These are phyloP conservation scores for Malthinus seriepunctatus DNA, from an alignment of 2,888 invertebrate genomes.

Conservation along the genomic window DNA sequence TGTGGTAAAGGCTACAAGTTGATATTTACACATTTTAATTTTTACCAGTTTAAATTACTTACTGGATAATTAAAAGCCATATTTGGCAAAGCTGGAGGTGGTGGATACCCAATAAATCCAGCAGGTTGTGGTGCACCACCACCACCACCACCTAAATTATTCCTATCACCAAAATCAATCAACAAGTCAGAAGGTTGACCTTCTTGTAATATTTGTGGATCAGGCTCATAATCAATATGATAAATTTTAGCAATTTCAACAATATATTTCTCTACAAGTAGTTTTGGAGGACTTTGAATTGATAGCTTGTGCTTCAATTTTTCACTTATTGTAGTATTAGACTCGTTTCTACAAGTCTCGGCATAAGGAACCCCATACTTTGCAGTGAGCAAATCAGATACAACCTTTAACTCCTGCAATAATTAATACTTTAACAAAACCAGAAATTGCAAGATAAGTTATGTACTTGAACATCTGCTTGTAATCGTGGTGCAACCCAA, in stretches of 20 bases:
- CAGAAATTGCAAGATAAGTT: background rate
- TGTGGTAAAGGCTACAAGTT: slow-evolving; percentile 18
- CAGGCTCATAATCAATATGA: slow-evolving; percentile 93
- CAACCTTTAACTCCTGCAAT: slow-evolving; percentile 68
- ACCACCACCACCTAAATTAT: slow-evolving; percentile 61
- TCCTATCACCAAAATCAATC: slow-evolving; percentile 67
- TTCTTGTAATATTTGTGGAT: slow-evolving; percentile 86
- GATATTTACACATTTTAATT: background rate
- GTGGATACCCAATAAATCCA: slow-evolving; percentile 83
- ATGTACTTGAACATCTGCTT: slow-evolving; percentile 75
- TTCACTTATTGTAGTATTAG: slow-evolving; percentile 80
- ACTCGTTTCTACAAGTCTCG: slow-evolving; percentile 83
- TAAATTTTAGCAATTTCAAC: slow-evolving; percentile 97
- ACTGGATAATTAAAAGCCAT: slow-evolving; percentile 72
- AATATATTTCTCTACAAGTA: slow-evolving; percentile 91
- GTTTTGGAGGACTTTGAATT: slow-evolving; percentile 92
- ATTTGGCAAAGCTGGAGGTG: slow-evolving; percentile 66
- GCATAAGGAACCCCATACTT: slow-evolving; percentile 96
- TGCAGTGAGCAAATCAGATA: slow-evolving; percentile 83
- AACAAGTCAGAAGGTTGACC: slow-evolving; percentile 54
- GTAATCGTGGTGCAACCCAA: slow-evolving; percentile 95
- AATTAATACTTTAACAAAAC: slow-evolving; percentile 16
- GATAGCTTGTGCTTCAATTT: slow-evolving; percentile 93
- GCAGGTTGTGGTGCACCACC: slow-evolving; percentile 68
- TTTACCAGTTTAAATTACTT: slow-evolving; percentile 33